A percentile compares a stretch with the other conserved stretches of the same genome.
phyloP scores from a whole-genome alignment of 2,113 vertebrate species.

The Microcebus murinus region DNA sequence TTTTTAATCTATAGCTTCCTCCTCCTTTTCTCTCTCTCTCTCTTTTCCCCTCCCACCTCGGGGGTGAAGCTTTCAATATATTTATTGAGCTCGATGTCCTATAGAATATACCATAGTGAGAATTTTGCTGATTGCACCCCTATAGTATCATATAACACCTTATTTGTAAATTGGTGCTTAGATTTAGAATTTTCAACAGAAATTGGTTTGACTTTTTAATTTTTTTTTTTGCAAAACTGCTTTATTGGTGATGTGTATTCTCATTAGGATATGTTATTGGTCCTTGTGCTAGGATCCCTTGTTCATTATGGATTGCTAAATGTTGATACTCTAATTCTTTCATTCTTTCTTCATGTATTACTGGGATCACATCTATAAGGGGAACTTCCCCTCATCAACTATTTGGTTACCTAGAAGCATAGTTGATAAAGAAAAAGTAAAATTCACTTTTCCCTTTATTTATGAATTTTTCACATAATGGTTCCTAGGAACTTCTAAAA shows the following conservation, averaged over 20 bases:
- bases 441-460: not conserved
- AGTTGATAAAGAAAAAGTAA: not conserved
- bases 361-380: too few species aligned
- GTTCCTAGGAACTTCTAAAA: slow-evolving; percentile 31
- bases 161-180: not conserved
- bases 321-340: not conserved
- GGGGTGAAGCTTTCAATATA: not conserved
- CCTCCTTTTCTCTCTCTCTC: not conserved
- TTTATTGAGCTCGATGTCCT: not conserved
- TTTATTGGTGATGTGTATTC: not conserved
- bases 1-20: not conserved
- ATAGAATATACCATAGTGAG: not conserved
- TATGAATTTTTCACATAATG: not conserved
- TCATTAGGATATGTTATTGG: not conserved
- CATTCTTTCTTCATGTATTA: not conserved
- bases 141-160: fast-evolving
- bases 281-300: not conserved
- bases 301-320: not conserved
- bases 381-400: not conserved
- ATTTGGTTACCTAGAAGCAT: not conserved
- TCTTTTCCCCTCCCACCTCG: too few species aligned
- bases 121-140: not conserved
- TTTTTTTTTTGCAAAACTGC: not conserved
- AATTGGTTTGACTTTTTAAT: not conserved
- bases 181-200: slow-evolving; percentile 9